Base-by-base conservation (phyloP, 2,113 vertebrate species). In the Nerophis ophidion region DNA sequence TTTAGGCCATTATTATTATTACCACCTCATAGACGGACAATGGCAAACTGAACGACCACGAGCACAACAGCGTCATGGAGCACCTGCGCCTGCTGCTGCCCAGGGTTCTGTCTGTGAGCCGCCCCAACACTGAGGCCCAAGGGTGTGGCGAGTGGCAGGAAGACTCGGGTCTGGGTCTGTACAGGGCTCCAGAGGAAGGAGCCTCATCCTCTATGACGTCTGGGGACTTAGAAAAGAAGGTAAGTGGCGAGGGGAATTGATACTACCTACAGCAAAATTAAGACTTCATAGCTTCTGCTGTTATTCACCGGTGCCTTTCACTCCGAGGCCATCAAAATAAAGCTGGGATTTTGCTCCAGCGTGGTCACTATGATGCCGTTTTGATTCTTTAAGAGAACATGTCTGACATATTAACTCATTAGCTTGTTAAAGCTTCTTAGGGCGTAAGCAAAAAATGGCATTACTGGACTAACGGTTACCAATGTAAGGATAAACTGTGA, bases 31-130 rank as follows among this genome's bases (percentile, higher is more conserved):
- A 97, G 95, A 87, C 92, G 48, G 93, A 95, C 47, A 89, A 89
- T 0, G 93, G 92, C 75, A 90, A 86, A 45, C 87, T 85, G 4
- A 61, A 56, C 1, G 93, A 94, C 11, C 95, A 97, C 0, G 95
- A 97, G 83, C 86, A 83, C 15, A 87, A 74, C 66, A 82, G 66
- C 63, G 74, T 91, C 56, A 77, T 74, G 0, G 94, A 96, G 53
- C 95, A 97, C 80, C 74, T 97, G 73, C 91, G 86, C 59, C 78
- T 95, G 87, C 79, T 97, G 17, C 89, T 94, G 83, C 79, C 85
- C 84, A 71, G 73, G 76, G 67, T 90, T 78, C 65, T 86, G 85
- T 70, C 87, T 7, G 2, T 79, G 60, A 10, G 48, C 6, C 61
- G 48, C n/a, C 11, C 65, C 0, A 66, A 14, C 4, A 5, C 66